phyloP scores from a whole-genome alignment of 2,113 vertebrate species.

The Pantherophis guttatus region DNA sequence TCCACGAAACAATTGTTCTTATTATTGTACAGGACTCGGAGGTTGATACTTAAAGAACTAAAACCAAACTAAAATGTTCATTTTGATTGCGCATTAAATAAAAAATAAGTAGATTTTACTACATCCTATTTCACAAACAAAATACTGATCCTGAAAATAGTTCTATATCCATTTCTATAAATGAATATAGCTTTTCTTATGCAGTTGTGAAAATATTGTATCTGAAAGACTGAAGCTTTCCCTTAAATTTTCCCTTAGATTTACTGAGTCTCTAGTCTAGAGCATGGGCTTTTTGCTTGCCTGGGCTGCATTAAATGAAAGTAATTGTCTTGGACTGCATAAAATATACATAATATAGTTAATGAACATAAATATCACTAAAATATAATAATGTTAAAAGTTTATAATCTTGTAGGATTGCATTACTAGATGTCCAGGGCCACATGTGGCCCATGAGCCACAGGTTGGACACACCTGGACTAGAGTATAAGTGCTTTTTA shows the following conservation, averaged over 20 bases:
- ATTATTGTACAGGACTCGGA: neutral
- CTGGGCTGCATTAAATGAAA: neutral
- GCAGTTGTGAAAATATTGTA: neutral
- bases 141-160: rapidly evolving
- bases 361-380: neutral
- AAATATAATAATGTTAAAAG: neutral
- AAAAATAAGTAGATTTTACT: neutral
- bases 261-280: neutral
- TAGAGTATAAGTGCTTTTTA: neutral
- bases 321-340: neutral
- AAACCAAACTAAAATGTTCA: neutral
- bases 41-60: neutral
- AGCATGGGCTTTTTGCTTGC: neutral
- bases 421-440: neutral
- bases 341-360: too few species aligned
- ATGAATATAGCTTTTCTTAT: rapidly evolving
- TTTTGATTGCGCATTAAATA: neutral
- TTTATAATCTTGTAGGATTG: neutral
- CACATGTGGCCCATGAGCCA: neutral
- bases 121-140: neutral
- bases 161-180: neutral
- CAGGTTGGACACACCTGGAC: neutral
- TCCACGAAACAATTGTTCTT: neutral
- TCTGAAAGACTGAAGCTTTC: neutral
- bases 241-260: neutral